Evolutionary conservation across 1,140 invertebrate genomes (phyloP).

Genomic region (Nephila pilipes): DNA sequence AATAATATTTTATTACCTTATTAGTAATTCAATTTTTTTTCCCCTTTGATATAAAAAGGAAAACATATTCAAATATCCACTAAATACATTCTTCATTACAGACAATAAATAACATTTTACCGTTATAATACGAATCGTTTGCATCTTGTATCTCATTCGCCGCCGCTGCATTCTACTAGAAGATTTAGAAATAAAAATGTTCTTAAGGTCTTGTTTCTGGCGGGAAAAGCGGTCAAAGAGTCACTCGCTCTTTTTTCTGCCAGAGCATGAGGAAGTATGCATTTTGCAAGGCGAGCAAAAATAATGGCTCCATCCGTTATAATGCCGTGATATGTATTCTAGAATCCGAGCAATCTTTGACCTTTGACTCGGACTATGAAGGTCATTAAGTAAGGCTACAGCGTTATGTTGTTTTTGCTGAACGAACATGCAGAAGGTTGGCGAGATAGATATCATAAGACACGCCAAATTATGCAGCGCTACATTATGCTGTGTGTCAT

Average conservation of each 20-base stretch:
- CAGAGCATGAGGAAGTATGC: background rate
- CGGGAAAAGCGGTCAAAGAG: constrained; percentile 13
- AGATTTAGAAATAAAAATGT: background rate
- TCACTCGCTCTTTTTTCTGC: background rate
- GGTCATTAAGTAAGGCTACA: constrained; percentile 1
- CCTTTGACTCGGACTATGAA: constrained; percentile 23
- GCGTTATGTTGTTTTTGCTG: background rate
- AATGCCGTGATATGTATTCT: constrained; percentile 28
- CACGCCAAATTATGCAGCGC: constrained; percentile 7
- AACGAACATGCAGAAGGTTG: background rate
- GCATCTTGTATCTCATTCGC: background rate
- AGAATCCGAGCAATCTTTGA: constrained; percentile 27
- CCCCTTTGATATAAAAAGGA: background rate
- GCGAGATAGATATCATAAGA: constrained; percentile 2
- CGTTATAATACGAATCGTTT: background rate
- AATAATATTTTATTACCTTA: too few relatives aligned
- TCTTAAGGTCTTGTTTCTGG: background rate
- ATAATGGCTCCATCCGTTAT: constrained; percentile 29
- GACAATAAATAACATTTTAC: background rate
- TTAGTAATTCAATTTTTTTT: too few relatives aligned
- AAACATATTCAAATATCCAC: background rate
- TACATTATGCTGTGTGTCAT: background rate
- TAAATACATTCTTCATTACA: background rate
- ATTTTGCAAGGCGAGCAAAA: background rate
- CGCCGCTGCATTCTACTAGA: background rate